Conservation (phyloP, 2,113 vertebrate species). For the Dasyornis broadbenti region DNA sequence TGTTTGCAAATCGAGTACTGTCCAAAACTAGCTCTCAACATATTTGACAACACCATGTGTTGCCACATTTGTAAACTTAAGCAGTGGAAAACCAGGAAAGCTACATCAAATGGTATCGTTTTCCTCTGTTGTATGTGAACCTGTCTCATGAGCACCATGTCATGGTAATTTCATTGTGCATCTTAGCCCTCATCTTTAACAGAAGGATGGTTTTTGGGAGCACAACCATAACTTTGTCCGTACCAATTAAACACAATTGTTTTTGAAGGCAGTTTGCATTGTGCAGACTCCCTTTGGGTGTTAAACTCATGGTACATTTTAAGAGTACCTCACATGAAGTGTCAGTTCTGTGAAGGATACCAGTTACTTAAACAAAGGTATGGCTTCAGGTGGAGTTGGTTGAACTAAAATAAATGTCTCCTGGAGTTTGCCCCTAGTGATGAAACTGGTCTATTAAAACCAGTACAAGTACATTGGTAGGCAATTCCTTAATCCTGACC, state of each 20-base stretch:
- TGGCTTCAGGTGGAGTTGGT: background rate
- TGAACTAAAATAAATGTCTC: background rate
- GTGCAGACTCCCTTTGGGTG: background rate
- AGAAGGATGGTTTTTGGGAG: background rate
- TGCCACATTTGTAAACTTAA: background rate
- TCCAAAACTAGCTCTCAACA: background rate
- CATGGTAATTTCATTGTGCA: background rate
- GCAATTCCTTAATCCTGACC: background rate
- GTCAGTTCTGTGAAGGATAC: background rate
- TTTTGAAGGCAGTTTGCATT: background rate
- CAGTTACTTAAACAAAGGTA: background rate
- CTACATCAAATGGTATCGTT: background rate
- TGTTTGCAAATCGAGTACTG: background rate
- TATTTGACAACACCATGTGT: rapidly evolving
- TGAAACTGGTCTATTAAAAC: background rate
- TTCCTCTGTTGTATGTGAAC: background rate
- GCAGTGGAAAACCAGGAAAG: background rate
- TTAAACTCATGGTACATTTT: background rate
- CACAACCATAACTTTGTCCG: background rate
- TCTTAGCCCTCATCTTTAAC: background rate
- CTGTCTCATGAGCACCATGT: background rate
- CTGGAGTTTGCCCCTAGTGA: background rate
- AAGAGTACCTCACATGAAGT: background rate
- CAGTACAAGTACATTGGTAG: background rate
- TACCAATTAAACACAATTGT: background rate